Conservation (phyloP, 2,888 invertebrate genomes). For the Drosophila limbata region DNA sequence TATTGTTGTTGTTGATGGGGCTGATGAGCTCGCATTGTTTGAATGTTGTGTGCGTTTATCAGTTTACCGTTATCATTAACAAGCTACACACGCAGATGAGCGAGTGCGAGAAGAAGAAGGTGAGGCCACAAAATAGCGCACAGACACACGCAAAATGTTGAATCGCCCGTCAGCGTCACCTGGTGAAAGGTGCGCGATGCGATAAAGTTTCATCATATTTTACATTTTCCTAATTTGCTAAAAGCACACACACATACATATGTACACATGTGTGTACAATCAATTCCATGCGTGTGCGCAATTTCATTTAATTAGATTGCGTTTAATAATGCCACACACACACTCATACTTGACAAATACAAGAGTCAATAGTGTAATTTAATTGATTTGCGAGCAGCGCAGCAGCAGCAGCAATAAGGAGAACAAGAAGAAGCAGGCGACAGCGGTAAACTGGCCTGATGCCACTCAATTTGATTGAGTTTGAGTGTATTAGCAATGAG, state of each 20-base stretch:
- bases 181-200: slow-evolving; percentile 72
- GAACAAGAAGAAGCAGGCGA: slow-evolving; percentile 10
- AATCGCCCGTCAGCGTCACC: slow-evolving; percentile 6
- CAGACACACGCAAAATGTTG: slow-evolving; percentile 41
- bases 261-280: slow-evolving; percentile 30
- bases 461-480: slow-evolving; percentile 59
- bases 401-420: slow-evolving; percentile 34
- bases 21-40: slow-evolving; percentile 58
- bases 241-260: slow-evolving; percentile 56
- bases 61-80: slow-evolving; percentile 77
- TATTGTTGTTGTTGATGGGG: slow-evolving; percentile 20
- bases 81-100: slow-evolving; percentile 71
- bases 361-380: slow-evolving; percentile 71
- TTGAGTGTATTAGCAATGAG: slow-evolving; percentile 22
- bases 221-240: slow-evolving; percentile 77
- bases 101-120: slow-evolving; percentile 14
- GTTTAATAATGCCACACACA: slow-evolving; percentile 68
- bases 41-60: slow-evolving; percentile 61
- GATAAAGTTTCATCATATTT: slow-evolving; percentile 74
- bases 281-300: slow-evolving; percentile 56
- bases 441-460: slow-evolving; percentile 55
- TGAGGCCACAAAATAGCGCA: slow-evolving; percentile 26
- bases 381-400: slow-evolving; percentile 71
- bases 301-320: slow-evolving; percentile 79
- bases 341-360: slow-evolving; percentile 23